Evolutionary conservation across 2,113 vertebrate species (phyloP).

Genomic region (Cinclus mexicanus): DNA sequence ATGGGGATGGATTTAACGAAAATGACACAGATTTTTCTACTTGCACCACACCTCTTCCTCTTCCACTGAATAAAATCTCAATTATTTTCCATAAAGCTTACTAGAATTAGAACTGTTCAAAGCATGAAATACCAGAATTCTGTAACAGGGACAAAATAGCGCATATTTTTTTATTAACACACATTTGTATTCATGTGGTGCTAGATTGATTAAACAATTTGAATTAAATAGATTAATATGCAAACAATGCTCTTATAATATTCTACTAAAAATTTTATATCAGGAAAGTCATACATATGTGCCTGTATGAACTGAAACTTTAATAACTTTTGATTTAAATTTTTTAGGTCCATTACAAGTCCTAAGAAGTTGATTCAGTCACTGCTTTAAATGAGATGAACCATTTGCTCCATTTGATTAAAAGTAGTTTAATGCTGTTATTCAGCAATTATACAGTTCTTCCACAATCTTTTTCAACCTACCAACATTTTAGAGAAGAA

Average conservation of each 20-base stretch:
- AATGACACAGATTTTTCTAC: not conserved
- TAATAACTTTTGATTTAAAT: not conserved
- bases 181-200: not conserved
- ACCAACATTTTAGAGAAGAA: not conserved
- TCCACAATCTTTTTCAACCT: not conserved
- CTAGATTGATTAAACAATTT: not conserved
- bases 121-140: not conserved
- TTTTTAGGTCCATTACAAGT: not conserved
- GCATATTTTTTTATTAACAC: not conserved
- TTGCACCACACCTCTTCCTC: not conserved
- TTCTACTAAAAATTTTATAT: not conserved
- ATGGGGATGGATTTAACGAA: not conserved
- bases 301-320: not conserved
- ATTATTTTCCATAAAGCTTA: not conserved
- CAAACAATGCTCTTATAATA: not conserved
- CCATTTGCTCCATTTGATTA: not conserved
- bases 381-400: not conserved
- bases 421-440: not conserved
- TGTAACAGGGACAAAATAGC: not conserved
- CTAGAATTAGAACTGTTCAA: not conserved
- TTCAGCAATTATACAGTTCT: not conserved
- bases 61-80: not conserved
- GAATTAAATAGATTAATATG: not conserved
- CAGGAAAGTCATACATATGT: not conserved
- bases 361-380: not conserved